phyloP scores from a whole-genome alignment of 1,140 invertebrate species.

The Choristoneura fumiferana region DNA sequence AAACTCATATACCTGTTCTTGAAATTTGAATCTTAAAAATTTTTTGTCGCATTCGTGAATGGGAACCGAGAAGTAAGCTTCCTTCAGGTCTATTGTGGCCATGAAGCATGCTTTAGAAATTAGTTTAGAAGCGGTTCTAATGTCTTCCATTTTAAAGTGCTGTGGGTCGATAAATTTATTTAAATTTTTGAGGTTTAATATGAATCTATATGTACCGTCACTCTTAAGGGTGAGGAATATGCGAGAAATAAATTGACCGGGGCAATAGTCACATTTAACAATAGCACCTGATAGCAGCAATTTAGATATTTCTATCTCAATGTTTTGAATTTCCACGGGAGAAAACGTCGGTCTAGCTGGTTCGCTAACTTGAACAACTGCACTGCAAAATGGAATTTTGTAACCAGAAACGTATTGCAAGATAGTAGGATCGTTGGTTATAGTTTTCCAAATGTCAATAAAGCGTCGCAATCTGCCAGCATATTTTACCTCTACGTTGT shows the following conservation, averaged over 20 bases:
- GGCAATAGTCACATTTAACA: not conserved
- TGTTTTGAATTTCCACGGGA: not conserved
- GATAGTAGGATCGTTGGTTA: no score
- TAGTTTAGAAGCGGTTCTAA: not conserved
- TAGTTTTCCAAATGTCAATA: no score
- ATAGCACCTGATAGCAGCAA: not conserved
- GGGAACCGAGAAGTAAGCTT: not conserved
- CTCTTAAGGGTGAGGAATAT: not conserved
- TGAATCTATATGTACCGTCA: not conserved
- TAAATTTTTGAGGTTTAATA: not conserved
- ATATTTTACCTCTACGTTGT: no score
- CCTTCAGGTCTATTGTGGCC: not conserved
- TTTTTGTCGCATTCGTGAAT: not conserved
- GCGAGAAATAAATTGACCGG: not conserved
- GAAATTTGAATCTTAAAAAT: conserved; percentile 2
- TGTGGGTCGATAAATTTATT: conserved; percentile 1
- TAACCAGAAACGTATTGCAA: no score
- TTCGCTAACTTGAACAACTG: no score
- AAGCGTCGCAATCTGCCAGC: no score
- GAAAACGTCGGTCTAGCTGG: no score
- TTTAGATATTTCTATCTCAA: not conserved
- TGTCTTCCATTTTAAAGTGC: conserved; percentile 5
- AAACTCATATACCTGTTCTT: not conserved
- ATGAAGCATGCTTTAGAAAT: not conserved
- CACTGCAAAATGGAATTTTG: no score